Base-by-base conservation (phyloP, 2,797 vertebrate genomes). In the Rhinichthys osculus region DNA sequence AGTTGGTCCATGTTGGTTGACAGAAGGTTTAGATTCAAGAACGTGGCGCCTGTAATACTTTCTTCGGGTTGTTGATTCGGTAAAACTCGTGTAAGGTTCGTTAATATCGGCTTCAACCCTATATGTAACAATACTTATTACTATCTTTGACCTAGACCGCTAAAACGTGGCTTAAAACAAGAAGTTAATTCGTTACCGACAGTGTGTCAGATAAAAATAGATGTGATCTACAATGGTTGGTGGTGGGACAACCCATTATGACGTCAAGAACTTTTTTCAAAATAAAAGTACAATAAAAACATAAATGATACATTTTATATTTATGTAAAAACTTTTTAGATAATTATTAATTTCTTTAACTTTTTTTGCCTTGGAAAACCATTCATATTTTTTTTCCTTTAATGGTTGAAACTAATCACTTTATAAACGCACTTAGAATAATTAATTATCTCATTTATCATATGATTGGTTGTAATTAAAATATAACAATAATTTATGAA, bases 1-100 rank as follows among this genome's bases (percentile, higher is more conserved):
- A 90, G 67, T 81, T 90, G 95, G 90, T 95, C 94, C 95, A 96
- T 96, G 40, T 82, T 70, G 42, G 3, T 40, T 21, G 76, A 77
- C 81, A 67, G 67, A 78, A 54, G 78, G 78, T 35, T 84, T n/a
- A 54, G 27, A 57, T 50, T 73, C 52, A 52, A 27, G 16, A 76
- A 17, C 13, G 44, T 27, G 6, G 38, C 38, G 54, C 16, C 72
- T 59, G 16, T 38, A 13, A n/a, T 57, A 33, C 38, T 62, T 62
- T 79, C 21, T 42, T 52, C 50, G 54, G 3, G 47, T 38, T 17
- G 21, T 64, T 35, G 42, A 33, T 44, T 33, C 0, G 38, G 5
- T 80, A 42, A 72, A 82, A 82, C 50, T 19, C 47, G 30, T 57
- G 33, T 54, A 52, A 16, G 19, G 21, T 67, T 78, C 52, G 27